Base-by-base conservation (phyloP, 2,113 vertebrate genomes). In the Tachycineta bicolor region DNA sequence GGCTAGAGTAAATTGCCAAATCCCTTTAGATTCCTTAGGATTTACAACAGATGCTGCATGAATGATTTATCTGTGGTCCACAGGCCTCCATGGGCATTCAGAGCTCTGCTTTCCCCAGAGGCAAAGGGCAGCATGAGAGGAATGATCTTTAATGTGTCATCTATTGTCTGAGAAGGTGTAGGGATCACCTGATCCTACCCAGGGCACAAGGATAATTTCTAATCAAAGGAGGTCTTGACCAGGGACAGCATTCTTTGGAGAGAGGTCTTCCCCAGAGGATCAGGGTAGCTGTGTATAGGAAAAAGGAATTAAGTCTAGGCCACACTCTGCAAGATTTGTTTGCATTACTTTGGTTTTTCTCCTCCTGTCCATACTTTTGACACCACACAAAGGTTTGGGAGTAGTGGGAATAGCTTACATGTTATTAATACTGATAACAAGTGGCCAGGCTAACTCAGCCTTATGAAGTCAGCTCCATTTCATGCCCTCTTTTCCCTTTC, bases 401-500 rank as follows among this genome's bases (percentile, higher is more conserved):
- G 46, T 25, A 50, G 19, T 64, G 65, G 81, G 74, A 84, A 47
- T 44, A 68, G 58, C 14, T 50, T 6, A 11, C 23, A 19, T 39
- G 24, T 65, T 69, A 55, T 63, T 83, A 90, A 93, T 58, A 63
- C 26, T 19, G 21, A n/a, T 47, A 89, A 81, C 43, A 73, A 87
- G 91, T 21, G 11, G 64, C 47, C 55, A 39, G 75, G 74, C 67
- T 75, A 69, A 89, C 63, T 0, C 53, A 92, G 76, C 93, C 73
- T 97, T 83, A 75, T 23, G 34, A 86, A 94, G 77, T 63, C 89
- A 68, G 74, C 77, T 96, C 90, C 26, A 25, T 97, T 98, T 97
- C 96, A 86, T 96, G 95, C 85, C 89, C 89, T 96, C 91, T 87
- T 97, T 97, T 91, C 81, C 70, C 52, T 86, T 90, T 92, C 87